A percentile compares a stretch with the other conserved stretches of the same genome.
Evolutionary conservation across 1,140 invertebrate genomes (phyloP).

Genomic region (Sitophilus oryzae): DNA sequence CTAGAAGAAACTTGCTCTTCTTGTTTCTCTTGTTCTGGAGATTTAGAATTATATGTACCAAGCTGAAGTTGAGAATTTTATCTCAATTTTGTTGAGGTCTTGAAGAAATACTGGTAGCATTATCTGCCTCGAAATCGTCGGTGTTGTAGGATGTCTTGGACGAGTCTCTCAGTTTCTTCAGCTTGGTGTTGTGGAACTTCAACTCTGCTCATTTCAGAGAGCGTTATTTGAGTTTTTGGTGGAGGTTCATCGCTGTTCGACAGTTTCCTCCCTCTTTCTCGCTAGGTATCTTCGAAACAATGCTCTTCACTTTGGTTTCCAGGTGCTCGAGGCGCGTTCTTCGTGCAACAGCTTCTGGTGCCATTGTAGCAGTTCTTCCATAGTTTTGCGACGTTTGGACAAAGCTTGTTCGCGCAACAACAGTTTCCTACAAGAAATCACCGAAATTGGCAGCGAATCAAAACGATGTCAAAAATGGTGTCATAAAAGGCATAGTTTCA

Average conservation of each 20-base stretch:
- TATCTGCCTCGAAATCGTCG: conserved; percentile 29
- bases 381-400: conserved; percentile 37
- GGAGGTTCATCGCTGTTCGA: neutral
- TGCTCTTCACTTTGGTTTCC: conserved; percentile 35
- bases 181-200: conserved; percentile 6
- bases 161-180: conserved; percentile 2
- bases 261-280: neutral
- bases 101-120: conserved; percentile 28
- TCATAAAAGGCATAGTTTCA: too few relatives aligned
- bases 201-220: neutral
- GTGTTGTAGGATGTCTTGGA: conserved; percentile 10
- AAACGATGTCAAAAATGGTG: too few relatives aligned
- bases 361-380: conserved; percentile 42
- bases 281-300: conserved; percentile 33
- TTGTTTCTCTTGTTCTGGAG: too few relatives aligned
- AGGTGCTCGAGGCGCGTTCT: conserved; percentile 39
- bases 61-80: conserved; percentile 29
- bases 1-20: neutral
- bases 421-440: conserved; percentile 35
- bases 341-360: conserved; percentile 41
- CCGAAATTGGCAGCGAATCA: too few relatives aligned
- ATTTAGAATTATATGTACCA: too few relatives aligned
- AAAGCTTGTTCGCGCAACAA: conserved; percentile 41
- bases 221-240: neutral
- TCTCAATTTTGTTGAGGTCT: conserved; percentile 32